phyloP scores from a whole-genome alignment of 2,888 invertebrate genomes.

The Mystacides longicornis region DNA sequence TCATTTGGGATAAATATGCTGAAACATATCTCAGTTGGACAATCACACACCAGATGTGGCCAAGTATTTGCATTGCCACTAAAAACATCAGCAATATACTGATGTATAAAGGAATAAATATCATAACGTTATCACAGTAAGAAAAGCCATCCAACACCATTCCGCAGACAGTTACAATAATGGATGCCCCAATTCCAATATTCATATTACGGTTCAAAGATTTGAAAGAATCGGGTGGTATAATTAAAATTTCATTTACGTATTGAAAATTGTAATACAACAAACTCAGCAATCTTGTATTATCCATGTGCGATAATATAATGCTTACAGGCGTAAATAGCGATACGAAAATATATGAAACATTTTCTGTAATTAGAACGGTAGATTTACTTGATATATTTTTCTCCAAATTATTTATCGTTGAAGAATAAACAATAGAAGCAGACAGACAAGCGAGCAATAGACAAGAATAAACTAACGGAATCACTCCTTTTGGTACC shows the following conservation, averaged over 20 bases:
- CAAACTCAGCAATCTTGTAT: neutral
- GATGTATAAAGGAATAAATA: neutral
- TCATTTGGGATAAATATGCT: neutral
- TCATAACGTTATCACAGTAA: neutral
- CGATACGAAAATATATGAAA: neutral
- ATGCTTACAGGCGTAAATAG: neutral
- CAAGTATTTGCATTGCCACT: neutral
- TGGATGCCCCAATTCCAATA: neutral
- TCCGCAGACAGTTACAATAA: neutral
- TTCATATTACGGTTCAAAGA: neutral
- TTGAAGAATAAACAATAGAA: neutral
- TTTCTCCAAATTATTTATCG: neutral
- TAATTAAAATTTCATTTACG: neutral
- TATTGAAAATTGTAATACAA: conserved; percentile 2
- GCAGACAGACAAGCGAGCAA: neutral
- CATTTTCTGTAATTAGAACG: neutral
- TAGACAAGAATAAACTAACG: neutral
- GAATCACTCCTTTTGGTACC: neutral
- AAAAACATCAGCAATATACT: neutral
- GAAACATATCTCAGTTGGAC: neutral
- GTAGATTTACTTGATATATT: neutral
- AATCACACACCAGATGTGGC: neutral
- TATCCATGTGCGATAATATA: neutral
- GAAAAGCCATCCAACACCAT: neutral
- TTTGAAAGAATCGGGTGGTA: neutral